Evolutionary conservation across 2,797 vertebrate genomes (phyloP).

Genomic region (Smutsia gigantea): DNA sequence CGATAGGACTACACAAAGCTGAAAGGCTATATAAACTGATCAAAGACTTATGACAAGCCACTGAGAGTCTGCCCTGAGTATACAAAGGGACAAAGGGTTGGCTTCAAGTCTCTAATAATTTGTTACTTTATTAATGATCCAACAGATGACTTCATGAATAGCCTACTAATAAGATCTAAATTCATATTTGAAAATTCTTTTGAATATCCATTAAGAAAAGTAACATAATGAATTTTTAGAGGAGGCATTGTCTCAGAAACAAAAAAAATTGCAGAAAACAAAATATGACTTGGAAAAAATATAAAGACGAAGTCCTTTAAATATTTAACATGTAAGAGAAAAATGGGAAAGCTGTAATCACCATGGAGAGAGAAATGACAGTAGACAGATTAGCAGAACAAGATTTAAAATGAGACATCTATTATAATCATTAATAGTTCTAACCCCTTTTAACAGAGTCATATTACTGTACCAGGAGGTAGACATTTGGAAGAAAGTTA

Average conservation of each 20-base stretch:
- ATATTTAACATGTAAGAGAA: slow-evolving; percentile 33
- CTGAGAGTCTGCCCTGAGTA: neutral
- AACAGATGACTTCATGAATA: slow-evolving; percentile 21
- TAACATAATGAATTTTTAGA: neutral
- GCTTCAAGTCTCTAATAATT: slow-evolving; percentile 30
- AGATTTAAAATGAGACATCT: neutral
- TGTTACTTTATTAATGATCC: slow-evolving; percentile 32
- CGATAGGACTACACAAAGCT: neutral
- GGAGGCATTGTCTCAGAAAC: neutral
- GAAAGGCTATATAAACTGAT: neutral
- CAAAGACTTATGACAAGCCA: neutral
- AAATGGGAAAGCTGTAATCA: slow-evolving; percentile 36
- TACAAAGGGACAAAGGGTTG: neutral
- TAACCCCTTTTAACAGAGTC: neutral
- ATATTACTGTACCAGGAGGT: neutral
- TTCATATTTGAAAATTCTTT: slow-evolving; percentile 1
- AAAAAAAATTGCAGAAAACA: slow-evolving; percentile 2
- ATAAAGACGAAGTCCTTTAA: slow-evolving; percentile 35
- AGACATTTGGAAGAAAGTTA: slow-evolving; percentile 4
- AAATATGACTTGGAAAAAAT: slow-evolving; percentile 47
- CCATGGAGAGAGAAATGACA: neutral
- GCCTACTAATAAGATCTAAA: slow-evolving; percentile 11
- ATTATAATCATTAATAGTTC: neutral
- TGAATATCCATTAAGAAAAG: slow-evolving; percentile 13
- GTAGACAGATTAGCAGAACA: neutral